Base-by-base conservation (phyloP, 2,888 invertebrate genomes). In the Cyclophora punctaria region DNA sequence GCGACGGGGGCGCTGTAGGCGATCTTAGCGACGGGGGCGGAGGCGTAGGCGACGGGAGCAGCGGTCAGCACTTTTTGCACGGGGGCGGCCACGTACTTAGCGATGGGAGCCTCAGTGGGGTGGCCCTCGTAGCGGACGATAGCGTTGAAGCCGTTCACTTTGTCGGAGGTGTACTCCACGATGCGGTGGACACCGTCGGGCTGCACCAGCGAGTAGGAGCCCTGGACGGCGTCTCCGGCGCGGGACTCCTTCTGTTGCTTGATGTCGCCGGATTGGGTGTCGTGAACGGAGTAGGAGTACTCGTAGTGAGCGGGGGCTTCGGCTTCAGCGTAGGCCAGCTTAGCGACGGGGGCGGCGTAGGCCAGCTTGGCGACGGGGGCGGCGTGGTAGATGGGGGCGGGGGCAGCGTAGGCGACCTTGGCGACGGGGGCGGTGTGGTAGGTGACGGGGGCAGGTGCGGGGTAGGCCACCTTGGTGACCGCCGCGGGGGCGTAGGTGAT, bases 201-300 rank as follows among this genome's bases (percentile, higher is more conserved):
- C 54, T 89, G 88, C 42, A 89, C 71, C n/a, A 89, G 77, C 3
- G 88, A 85, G 77, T 89, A 88, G 35, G 78, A 83, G 54, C 89
- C 88, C 46, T 83, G 83, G 45, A 88, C 83, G 53, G 65, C 70
- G 63, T 89, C 83, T 3, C 87, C 87, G 56, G 69, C 63, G 58
- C 88, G 87, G 47, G 73, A 63, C 59, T 89, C 89, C 60, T 83
- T 76, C 71, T 88, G 88, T 59, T 85, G 74, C 67, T 89, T 89
- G 58, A 85, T 68, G 67, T 89, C 89, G 2, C 88, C 87, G 64
- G 69, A 81, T 65, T 81, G 80, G 2, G 68, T 63, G 59, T 88
- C 88, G 53, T 85, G 82, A 49, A 88, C 85, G 51, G 84, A 81
- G 75, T 88, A 87, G 35, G 73, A 68, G 75, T 78, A 87, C 49